Percentiles rank a stretch among this genome's conserved stretches.
Conservation (phyloP, 2,113 vertebrate genomes). For the Lates calcarifer region DNA sequence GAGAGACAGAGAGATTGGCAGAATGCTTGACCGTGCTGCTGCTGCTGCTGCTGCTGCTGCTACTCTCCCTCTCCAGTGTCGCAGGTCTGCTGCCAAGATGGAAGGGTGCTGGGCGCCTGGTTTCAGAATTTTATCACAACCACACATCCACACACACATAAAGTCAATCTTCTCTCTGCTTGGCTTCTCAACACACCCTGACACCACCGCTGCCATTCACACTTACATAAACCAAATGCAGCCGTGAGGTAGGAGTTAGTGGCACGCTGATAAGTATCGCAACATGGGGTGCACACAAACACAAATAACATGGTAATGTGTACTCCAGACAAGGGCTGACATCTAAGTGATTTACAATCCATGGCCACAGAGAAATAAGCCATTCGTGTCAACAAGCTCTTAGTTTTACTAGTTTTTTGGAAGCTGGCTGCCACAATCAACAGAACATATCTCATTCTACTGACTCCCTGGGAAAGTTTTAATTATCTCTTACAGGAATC, state of each 20-base stretch:
- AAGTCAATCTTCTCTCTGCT: conserved; percentile 33
- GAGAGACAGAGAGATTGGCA: conserved; percentile 56
- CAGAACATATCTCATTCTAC: conserved; percentile 53
- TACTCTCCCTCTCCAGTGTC: conserved; percentile 66
- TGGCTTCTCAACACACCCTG: conserved; percentile 40
- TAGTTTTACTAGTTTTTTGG: conserved; percentile 56
- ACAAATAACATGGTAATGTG: conserved; percentile 60
- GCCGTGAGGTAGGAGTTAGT: conserved; percentile 27
- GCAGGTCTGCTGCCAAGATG: conserved; percentile 71
- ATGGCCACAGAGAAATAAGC: conserved; percentile 70
- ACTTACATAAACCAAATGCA: conserved; percentile 44
- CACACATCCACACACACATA: conserved; percentile 19
- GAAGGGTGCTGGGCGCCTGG: conserved; percentile 59
- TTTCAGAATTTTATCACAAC: conserved; percentile 62
- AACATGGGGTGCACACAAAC: conserved; percentile 49
- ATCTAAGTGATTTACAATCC: conserved; percentile 60
- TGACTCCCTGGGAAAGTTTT: conserved; percentile 63
- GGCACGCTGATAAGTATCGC: conserved; percentile 30
- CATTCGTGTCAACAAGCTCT: conserved; percentile 71
- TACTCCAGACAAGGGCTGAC: conserved; percentile 55
- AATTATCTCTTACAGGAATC: conserved; percentile 48
- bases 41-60: conserved; percentile 56
- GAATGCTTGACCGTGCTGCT: conserved; percentile 45
- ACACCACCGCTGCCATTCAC: conserved; percentile 53
- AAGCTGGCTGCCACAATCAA: conserved; percentile 59